Percentiles rank a stretch among this genome's conserved stretches.
Conservation (phyloP, 2,113 vertebrate species). For the Papio anubis region DNA sequence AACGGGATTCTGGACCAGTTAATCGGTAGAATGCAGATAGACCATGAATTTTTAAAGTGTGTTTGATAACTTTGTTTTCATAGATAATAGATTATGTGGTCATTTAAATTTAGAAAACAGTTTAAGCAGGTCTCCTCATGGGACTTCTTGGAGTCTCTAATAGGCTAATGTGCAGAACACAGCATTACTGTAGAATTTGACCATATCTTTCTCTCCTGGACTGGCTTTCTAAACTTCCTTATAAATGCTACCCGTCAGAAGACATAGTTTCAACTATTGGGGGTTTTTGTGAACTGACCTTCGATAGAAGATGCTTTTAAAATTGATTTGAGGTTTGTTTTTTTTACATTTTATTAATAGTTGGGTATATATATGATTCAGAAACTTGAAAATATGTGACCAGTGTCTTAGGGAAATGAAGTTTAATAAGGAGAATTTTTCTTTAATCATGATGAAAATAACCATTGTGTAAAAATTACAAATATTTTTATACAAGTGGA, state of each 20-base stretch:
- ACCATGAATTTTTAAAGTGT: constrained; percentile 3
- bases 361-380: neutral
- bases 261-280: neutral
- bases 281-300: constrained; percentile 23
- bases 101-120: constrained; percentile 1
- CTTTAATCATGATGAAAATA: neutral
- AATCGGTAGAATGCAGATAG: neutral
- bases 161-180: neutral
- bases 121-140: neutral
- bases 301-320: constrained; percentile 42
- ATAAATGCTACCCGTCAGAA: neutral
- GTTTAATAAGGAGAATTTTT: constrained; percentile 33
- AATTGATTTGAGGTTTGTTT: neutral
- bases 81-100: neutral
- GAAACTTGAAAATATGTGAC: constrained; percentile 47
- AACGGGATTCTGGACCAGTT: neutral
- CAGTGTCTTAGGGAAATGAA: neutral
- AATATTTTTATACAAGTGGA: neutral
- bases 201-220: neutral
- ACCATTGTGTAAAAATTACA: constrained; percentile 1
- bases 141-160: neutral
- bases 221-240: neutral
- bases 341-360: constrained; percentile 25
- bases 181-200: neutral
- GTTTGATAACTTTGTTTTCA: neutral